Percentiles rank a stretch among this genome's conserved stretches.
These are phyloP conservation scores for Nanger granti DNA, from an alignment of 2,113 vertebrate genomes.

Conservation along the genomic window DNA sequence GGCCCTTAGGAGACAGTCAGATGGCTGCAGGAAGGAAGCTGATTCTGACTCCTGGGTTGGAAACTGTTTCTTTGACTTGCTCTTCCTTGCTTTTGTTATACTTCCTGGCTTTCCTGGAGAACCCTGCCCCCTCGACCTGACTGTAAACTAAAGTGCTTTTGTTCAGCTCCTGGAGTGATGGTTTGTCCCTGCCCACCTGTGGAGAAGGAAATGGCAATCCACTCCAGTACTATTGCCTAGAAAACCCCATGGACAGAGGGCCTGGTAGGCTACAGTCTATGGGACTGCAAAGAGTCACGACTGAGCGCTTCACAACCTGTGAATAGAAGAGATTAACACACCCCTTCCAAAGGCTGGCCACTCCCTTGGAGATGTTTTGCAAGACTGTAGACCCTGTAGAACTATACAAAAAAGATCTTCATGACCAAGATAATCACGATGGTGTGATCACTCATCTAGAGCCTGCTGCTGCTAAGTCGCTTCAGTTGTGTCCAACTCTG, in stretches of 20 bases:
- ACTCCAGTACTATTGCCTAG: too few species aligned
- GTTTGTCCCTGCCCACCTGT: not conserved
- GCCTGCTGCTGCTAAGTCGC: too few species aligned
- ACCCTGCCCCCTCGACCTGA: not conserved
- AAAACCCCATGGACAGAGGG: too few species aligned
- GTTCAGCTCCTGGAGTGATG: not conserved
- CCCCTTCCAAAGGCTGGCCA: not conserved
- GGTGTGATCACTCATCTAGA: too few species aligned
- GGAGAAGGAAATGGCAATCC: too few species aligned
- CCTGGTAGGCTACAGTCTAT: too few species aligned
- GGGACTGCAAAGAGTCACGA: too few species aligned
- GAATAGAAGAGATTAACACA: not conserved
- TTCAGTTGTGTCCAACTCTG: too few species aligned
- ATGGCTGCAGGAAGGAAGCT: not conserved
- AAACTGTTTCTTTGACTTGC: not conserved
- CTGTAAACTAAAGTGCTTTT: not conserved
- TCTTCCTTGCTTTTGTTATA: not conserved
- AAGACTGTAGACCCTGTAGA: not conserved
- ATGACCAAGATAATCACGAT: too few species aligned
- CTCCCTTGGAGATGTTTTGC: not conserved
- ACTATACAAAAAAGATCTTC: too few species aligned
- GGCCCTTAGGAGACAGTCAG: not conserved
- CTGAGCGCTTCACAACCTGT: not conserved
- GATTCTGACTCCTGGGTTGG: not conserved
- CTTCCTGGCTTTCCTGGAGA: not conserved